Base-by-base conservation (phyloP, 2,113 vertebrate genomes). In the Ramphastos sulfuratus region DNA sequence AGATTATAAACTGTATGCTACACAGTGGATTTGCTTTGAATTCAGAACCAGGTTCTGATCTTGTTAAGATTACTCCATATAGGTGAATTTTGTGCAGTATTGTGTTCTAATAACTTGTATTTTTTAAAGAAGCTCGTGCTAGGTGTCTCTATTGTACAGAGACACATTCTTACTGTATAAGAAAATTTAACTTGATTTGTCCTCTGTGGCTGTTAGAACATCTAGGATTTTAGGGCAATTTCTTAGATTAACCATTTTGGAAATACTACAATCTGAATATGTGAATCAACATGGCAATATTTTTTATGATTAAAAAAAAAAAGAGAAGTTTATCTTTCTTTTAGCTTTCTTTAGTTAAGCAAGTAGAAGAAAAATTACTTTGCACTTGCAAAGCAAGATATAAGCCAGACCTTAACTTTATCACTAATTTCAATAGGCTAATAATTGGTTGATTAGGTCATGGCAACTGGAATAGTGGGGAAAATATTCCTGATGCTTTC, bases 211-310 rank as follows among this genome's bases (percentile, higher is more conserved):
- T 81, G 16, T 77, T 74, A 42, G 23, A 91, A 85, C 69, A 87
- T 75, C 73, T 88, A 77, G 69, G 78, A 81, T 90, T 95, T 74
- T 78, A 86, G 72, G 76, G 79, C 81, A 87, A 61, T 93, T 44
- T 78, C 19, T 88, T 2, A 55, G 65, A 89, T 88, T 48, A 72
- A 33, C 37, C 91, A 83, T 58, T 76, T 59, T n/a, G 64, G 61
- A 80, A 33, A 21, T 93, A 88, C 35, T 87, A 89, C 60, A 87
- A 1, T 71, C 59, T 72, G 69, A 54, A 54, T 81, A 60, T 54
- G 23, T 33, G 80, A 88, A 92, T 69, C 54, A 64, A 81, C 20
- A 52, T 54, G 71, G 42, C 88, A 65, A 55, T 58, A 31, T 64
- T 87, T 87, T 93, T 74, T 67, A 55, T 91, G 69, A 65, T 61